phyloP scores from a whole-genome alignment of 2,888 invertebrate genomes.

The Chalcosyrphus nemorum region DNA sequence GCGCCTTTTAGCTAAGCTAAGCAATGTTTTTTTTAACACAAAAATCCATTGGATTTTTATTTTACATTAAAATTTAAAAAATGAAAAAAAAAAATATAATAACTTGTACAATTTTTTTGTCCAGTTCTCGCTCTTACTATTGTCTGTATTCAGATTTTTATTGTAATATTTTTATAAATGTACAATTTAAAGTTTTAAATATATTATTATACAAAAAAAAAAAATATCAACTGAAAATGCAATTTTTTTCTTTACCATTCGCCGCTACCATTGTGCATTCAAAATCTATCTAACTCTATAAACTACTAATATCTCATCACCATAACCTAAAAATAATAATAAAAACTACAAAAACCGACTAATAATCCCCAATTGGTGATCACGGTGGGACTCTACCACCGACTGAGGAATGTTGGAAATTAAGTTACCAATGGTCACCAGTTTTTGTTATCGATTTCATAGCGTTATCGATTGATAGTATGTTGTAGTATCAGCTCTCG shows the following conservation, averaged over 20 bases:
- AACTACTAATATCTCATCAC: constrained; percentile 24
- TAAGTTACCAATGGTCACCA: not conserved
- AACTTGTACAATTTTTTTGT: constrained; percentile 56
- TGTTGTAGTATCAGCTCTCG: not conserved
- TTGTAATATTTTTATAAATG: constrained; percentile 70
- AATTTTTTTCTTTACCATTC: constrained; percentile 23
- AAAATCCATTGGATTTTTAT: constrained; percentile 29
- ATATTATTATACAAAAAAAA: constrained; percentile 38
- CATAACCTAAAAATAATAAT: not conserved
- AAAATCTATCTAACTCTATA: not conserved
- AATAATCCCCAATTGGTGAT: not conserved
- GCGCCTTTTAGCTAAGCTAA: constrained; percentile 42
- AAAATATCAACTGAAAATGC: constrained; percentile 12
- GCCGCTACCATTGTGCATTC: constrained; percentile 7
- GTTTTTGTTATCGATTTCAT: not conserved
- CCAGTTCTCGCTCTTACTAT: constrained; percentile 52
- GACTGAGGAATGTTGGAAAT: not conserved
- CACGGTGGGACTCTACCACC: not conserved
- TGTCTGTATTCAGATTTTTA: constrained; percentile 70
- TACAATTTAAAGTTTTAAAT: constrained; percentile 63
- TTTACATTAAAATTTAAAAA: not conserved
- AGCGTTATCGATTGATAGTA: not conserved
- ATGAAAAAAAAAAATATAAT: constrained; percentile 5
- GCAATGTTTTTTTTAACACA: constrained; percentile 36
- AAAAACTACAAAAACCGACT: not conserved